Evolutionary conservation across 2,888 invertebrate species (phyloP).

Genomic region (Spicauda simplicius): DNA sequence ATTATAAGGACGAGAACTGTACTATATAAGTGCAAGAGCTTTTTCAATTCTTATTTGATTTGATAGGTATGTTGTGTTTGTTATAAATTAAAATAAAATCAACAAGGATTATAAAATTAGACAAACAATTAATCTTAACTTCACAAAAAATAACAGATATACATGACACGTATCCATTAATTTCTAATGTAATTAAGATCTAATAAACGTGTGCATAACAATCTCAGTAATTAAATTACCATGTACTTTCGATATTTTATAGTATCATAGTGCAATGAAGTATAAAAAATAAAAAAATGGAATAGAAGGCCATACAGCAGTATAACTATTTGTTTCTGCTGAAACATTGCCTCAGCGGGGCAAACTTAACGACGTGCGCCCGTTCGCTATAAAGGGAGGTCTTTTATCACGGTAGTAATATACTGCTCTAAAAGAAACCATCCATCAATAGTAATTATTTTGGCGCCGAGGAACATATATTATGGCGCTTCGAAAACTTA

Average conservation of each 20-base stretch:
- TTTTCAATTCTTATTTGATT: too few species aligned
- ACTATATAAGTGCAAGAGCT: too few species aligned
- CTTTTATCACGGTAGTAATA: slow-evolving; percentile 39
- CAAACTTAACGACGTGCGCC: slow-evolving; percentile 37
- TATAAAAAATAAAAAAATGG: slow-evolving; percentile 8
- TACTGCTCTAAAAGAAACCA: slow-evolving; percentile 37
- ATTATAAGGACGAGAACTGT: too few species aligned
- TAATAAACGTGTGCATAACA: too few species aligned
- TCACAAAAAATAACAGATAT: too few species aligned
- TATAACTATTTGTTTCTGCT: slow-evolving; percentile 43
- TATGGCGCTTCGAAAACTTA: slow-evolving; percentile 7
- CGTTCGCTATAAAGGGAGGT: slow-evolving; percentile 39
- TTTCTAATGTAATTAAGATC: too few species aligned
- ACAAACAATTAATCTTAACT: too few species aligned
- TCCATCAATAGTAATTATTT: slow-evolving; percentile 40
- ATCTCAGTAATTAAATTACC: too few species aligned
- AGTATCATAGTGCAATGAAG: background rate
- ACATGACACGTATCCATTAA: too few species aligned
- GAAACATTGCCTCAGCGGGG: slow-evolving; percentile 41
- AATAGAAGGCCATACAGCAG: slow-evolving; percentile 36
- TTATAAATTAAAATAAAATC: too few species aligned
- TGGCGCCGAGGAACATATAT: slow-evolving; percentile 22
- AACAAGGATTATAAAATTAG: too few species aligned
- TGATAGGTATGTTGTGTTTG: too few species aligned
- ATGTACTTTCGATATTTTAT: background rate